These are phyloP conservation scores for Acrocephalus kingi DNA, from an alignment of 2,113 vertebrate genomes.

Conservation along the genomic window DNA sequence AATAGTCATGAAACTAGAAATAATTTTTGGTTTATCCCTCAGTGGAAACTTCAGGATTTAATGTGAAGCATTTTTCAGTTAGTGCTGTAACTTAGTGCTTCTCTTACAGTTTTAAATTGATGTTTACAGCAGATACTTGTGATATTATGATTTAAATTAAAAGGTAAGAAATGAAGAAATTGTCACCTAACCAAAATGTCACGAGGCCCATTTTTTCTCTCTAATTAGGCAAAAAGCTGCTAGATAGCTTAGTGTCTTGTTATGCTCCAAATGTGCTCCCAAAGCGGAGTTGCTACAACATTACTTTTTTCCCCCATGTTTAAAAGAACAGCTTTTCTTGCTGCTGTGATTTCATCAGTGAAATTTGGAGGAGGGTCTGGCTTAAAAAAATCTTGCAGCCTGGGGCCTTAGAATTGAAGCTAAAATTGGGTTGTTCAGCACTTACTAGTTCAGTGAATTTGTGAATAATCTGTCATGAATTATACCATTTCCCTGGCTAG, in stretches of 20 bases:
- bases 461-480: not conserved
- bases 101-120: not conserved
- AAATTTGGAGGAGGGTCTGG: not conserved
- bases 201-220: not conserved
- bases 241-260: not conserved
- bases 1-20: not conserved
- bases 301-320: fast-evolving
- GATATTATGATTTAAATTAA: not conserved
- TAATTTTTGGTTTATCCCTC: not conserved
- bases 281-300: not conserved
- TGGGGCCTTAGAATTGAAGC: not conserved
- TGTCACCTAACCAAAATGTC: not conserved
- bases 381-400: not conserved
- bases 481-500: not conserved
- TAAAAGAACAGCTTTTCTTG: not conserved
- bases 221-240: not conserved
- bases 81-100: not conserved
- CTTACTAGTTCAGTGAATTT: not conserved
- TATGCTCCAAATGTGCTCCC: not conserved
- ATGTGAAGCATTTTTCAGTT: not conserved
- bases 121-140: not conserved
- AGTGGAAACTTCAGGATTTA: not conserved
- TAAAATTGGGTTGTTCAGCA: not conserved
- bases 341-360: not conserved
- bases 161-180: not conserved